These are phyloP conservation scores for Antrozous pallidus DNA, from an alignment of 2,797 vertebrate species.

Conservation along the genomic window DNA sequence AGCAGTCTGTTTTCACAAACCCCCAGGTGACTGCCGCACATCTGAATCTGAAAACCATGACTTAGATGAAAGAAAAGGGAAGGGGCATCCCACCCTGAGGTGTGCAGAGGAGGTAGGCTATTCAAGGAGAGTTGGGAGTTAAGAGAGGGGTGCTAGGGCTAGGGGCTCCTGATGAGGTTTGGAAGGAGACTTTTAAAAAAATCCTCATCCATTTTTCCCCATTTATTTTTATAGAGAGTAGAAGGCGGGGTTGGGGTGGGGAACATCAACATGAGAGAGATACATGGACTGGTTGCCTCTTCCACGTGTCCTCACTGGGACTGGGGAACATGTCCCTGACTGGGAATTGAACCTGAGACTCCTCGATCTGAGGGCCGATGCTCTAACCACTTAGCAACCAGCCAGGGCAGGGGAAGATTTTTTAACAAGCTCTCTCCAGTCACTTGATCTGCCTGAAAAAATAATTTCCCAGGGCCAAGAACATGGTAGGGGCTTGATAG, in stretches of 20 bases:
- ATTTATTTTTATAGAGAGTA: not conserved
- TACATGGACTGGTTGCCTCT: not conserved
- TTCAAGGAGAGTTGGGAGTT: no score
- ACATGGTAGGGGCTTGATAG: not conserved
- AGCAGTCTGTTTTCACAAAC: not conserved
- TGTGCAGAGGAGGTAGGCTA: not conserved
- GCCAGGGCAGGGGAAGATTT: not conserved
- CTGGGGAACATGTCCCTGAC: not conserved
- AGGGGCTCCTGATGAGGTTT: not conserved
- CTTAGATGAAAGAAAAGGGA: not conserved
- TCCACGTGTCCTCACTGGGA: not conserved
- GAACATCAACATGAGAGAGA: not conserved
- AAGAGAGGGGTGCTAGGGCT: not conserved
- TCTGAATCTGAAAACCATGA: not conserved
- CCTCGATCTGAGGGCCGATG: not conserved
- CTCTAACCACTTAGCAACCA: not conserved
- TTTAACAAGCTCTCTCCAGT: not conserved
- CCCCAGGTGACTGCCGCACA: not conserved
- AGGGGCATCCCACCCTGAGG: not conserved
- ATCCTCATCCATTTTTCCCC: no score
- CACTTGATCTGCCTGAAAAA: not conserved
- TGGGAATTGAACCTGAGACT: not conserved
- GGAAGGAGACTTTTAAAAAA: not conserved
- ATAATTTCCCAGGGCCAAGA: not conserved
- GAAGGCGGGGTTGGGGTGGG: rapidly evolving